Evolutionary conservation across 2,113 vertebrate species (phyloP).

Genomic region (Ceyx cyanopectus): DNA sequence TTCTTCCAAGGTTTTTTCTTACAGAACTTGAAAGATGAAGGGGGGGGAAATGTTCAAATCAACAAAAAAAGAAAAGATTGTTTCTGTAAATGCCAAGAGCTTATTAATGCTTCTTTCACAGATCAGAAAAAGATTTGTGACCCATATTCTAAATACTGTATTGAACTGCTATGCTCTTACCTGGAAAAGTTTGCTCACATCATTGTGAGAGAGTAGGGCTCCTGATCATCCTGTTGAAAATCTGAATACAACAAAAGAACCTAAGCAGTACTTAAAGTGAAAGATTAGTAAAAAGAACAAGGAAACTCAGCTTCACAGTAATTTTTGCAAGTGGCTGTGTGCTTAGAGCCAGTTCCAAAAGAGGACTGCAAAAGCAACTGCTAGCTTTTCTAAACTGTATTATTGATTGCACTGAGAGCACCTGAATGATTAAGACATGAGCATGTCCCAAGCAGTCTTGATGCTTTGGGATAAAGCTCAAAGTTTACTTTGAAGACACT

Average conservation of each 20-base stretch:
- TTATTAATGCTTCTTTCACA: conserved; percentile 38
- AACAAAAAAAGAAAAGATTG: conserved; percentile 48
- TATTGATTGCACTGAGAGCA: not conserved
- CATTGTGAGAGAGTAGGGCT: not conserved
- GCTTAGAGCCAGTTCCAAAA: not conserved
- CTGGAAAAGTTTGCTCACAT: conserved; percentile 11
- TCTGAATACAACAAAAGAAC: not conserved
- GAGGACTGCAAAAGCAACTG: not conserved
- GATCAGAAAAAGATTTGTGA: conserved; percentile 21
- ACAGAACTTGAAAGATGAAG: conserved; percentile 66
- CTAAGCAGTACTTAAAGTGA: not conserved
- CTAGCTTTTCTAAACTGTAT: not conserved
- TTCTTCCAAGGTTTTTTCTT: conserved; percentile 83
- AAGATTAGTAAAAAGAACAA: not conserved
- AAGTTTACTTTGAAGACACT: not conserved
- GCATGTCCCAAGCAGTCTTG: not conserved
- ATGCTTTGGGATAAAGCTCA: not conserved
- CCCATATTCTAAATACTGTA: not conserved
- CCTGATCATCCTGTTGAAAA: not conserved
- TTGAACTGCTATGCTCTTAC: not conserved
- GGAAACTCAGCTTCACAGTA: not conserved
- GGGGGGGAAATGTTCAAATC: conserved; percentile 55
- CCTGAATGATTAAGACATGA: not conserved
- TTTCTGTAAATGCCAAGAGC: conserved; percentile 53
- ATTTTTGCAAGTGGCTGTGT: not conserved